These are phyloP conservation scores for Anguilla marmorata DNA, from an alignment of 2,797 vertebrate genomes.

Conservation along the genomic window DNA sequence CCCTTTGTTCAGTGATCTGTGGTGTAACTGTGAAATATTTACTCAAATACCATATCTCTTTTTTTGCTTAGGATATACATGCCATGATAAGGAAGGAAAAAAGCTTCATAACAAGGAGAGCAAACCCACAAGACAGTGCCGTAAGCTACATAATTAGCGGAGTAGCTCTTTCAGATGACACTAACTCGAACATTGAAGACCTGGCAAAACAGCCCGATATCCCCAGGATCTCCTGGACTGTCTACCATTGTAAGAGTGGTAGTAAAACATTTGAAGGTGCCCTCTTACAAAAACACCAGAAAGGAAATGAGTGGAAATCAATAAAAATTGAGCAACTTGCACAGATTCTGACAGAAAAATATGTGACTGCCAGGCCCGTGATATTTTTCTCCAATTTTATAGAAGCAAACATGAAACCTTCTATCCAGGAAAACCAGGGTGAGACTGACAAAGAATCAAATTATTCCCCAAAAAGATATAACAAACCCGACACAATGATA, in stretches of 20 bases:
- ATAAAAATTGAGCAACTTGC: constrained; percentile 25
- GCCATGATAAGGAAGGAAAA: neutral
- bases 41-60: neutral
- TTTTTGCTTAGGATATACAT: constrained; percentile 10
- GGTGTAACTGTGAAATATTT: neutral
- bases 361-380: constrained; percentile 6
- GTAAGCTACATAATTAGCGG: constrained; percentile 41
- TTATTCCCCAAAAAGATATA: neutral
- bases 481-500: neutral
- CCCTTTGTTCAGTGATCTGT: neutral
- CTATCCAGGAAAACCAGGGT: neutral
- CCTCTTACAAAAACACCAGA: constrained; percentile 36
- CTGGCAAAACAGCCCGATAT: constrained; percentile 23
- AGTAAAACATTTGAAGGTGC: constrained; percentile 40
- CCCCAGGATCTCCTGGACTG: constrained; percentile 34
- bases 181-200: neutral
- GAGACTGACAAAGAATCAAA: neutral
- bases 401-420: neutral
- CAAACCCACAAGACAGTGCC: neutral
- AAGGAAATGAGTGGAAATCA: constrained; percentile 21
- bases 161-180: constrained; percentile 11
- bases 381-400: constrained; percentile 18
- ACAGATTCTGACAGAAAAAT: constrained; percentile 40
- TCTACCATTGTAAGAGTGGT: constrained; percentile 31
- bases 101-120: neutral